Evolutionary conservation across 2,113 vertebrate species (phyloP), one percentile per base, ranked within the genome.

Genomic region (Morone chrysops): DNA sequence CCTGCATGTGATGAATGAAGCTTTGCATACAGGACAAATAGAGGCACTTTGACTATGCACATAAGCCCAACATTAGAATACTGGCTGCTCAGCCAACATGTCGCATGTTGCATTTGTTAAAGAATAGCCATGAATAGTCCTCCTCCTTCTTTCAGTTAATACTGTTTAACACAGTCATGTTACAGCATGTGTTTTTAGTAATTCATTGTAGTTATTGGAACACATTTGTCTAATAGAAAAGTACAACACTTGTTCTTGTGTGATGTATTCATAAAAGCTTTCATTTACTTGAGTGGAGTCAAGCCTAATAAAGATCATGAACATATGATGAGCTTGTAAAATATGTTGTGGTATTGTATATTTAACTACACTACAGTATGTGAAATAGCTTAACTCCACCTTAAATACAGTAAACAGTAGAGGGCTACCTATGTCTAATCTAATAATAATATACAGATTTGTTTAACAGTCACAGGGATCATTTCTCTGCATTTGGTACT

Each of bases 21-120:
- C 20, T 75, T 70, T 86, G 69, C 73, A 68, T 73, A 38, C 48
- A 69, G 60, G 59, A 67, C 65, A 38, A 75, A 66, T 54, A 57
- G 48, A 53, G 68, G 50, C 18, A 41, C 65, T 67, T 66, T 70
- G 63, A 74, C 31, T 71, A 22, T 31, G 31, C 16, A 54, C 48
- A 62, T 13, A 47, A 67, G 6, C 11, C 48, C 43, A n/a, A 43
- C 57, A 53, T 20, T 22, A 57, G 17, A 63, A 45, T 8, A 22
- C 4, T n/a, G 56, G 36, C 40, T 59, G 70, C 78, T 70, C 11
- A 43, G 47, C 14, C 25, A 41, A 36, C 71, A 45, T 25, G 54
- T 36, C 22, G 50, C 25, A 45, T 43, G 25, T 41, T 41, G 16
- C 53, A 48, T 67, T 70, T 43, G 16, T 50, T 20, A 11, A 50